Conservation (phyloP, 2,888 invertebrate genomes). For the Philereme vetulata region DNA sequence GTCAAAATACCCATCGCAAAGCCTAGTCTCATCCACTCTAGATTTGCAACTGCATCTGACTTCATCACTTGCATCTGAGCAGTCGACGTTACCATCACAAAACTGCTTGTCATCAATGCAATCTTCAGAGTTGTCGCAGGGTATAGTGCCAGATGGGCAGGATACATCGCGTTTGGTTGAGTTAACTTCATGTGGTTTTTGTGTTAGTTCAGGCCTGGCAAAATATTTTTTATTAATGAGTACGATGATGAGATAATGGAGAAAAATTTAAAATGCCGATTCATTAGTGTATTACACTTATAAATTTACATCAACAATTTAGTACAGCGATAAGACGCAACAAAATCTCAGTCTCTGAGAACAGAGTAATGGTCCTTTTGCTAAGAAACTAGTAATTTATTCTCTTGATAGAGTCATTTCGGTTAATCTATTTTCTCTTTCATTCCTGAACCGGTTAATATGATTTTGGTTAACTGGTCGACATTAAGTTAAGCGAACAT, state of each 20-base stretch:
- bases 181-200: slow-evolving; percentile 32
- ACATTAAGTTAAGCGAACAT: slow-evolving; percentile 1
- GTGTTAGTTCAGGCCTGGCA: no score
- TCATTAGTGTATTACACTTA: no score
- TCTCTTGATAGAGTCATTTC: no score
- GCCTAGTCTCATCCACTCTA: slow-evolving; percentile 85
- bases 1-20: slow-evolving; percentile 93
- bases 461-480: neutral
- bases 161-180: slow-evolving; percentile 50
- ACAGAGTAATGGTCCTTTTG: no score
- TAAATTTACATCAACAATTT: no score
- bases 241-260: no score
- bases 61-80: slow-evolving; percentile 91
- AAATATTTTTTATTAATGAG: no score
- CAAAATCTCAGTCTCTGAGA: no score
- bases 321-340: no score
- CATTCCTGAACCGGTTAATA: neutral
- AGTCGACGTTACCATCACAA: slow-evolving; percentile 90
- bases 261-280: no score
- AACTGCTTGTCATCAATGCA: slow-evolving; percentile 84
- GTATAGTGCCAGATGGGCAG: slow-evolving; percentile 57
- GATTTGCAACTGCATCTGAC: slow-evolving; percentile 87
- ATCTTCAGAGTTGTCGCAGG: slow-evolving; percentile 60
- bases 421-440: neutral
- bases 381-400: no score